Evolutionary conservation across 2,797 vertebrate genomes (phyloP).

Genomic region (Sardinella longiceps): DNA sequence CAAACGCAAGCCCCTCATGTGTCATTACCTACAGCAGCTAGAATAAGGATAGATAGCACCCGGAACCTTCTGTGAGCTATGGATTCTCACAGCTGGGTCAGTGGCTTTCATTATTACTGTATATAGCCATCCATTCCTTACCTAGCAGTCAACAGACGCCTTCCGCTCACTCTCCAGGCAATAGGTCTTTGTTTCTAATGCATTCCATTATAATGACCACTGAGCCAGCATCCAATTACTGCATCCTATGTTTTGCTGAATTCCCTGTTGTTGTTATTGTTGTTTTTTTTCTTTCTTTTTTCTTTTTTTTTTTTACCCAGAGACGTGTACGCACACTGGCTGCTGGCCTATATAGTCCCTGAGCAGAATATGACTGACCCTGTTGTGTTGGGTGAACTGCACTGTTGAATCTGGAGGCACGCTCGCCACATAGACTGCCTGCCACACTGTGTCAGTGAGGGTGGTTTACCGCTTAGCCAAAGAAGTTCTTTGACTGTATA

Average conservation of each 20-base stretch:
- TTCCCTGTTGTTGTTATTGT: conserved; percentile 60
- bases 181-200: conserved; percentile 69
- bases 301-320: conserved; percentile 57
- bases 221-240: conserved; percentile 77
- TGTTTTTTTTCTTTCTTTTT: too few relatives aligned
- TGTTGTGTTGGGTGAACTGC: conserved; percentile 55
- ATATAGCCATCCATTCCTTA: conserved; percentile 72
- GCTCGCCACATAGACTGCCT: background rate
- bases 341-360: conserved; percentile 54
- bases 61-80: conserved; percentile 40
- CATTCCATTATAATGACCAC: conserved; percentile 69
- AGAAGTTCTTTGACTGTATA: background rate
- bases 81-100: conserved; percentile 53
- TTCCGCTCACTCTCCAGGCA: conserved; percentile 62
- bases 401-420: background rate
- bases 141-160: conserved; percentile 59
- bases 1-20: conserved; percentile 17
- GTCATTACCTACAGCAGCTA: conserved; percentile 38
- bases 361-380: conserved; percentile 68
- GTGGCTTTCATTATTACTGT: conserved; percentile 72
- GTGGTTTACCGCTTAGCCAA: background rate
- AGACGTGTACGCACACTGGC: conserved; percentile 71
- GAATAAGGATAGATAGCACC: conserved; percentile 33
- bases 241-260: conserved; percentile 62
- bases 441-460: background rate